Conservation (phyloP, 2,113 vertebrate genomes). For the Rhabdornis inornatus region DNA sequence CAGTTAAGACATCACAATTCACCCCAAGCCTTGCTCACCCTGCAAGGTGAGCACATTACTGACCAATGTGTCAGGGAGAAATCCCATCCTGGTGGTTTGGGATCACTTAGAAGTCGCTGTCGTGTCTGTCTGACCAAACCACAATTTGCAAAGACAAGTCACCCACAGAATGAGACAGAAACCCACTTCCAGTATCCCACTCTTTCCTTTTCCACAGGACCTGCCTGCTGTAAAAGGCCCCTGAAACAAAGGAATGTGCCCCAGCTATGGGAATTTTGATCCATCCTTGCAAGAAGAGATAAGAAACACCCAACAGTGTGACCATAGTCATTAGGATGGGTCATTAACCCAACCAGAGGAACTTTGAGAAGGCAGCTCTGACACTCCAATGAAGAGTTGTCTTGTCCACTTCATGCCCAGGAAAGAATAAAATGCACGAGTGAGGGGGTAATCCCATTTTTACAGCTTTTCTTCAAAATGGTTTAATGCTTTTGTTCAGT, state of each 20-base stretch:
- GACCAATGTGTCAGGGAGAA: background rate
- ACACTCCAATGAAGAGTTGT: background rate
- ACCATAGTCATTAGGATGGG: background rate
- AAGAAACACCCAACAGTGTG: background rate
- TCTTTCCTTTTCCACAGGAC: background rate
- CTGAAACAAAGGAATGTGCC: background rate
- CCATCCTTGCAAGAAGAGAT: background rate
- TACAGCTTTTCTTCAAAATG: background rate
- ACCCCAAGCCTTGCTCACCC: background rate
- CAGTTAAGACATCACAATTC: background rate
- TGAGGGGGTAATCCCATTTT: background rate
- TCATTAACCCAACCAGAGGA: background rate
- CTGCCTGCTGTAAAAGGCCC: background rate
- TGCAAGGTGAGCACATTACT: background rate
- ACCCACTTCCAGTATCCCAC: background rate
- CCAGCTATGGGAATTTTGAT: background rate
- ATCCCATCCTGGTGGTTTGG: background rate
- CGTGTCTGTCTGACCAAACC: background rate
- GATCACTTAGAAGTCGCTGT: background rate
- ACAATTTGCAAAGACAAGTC: background rate
- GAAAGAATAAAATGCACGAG: background rate
- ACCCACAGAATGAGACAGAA: background rate
- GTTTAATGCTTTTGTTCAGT: background rate
- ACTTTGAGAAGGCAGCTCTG: background rate
- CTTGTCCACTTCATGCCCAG: background rate